Base-by-base conservation (phyloP, 2,113 vertebrate genomes). In the Microtus richardsoni region DNA sequence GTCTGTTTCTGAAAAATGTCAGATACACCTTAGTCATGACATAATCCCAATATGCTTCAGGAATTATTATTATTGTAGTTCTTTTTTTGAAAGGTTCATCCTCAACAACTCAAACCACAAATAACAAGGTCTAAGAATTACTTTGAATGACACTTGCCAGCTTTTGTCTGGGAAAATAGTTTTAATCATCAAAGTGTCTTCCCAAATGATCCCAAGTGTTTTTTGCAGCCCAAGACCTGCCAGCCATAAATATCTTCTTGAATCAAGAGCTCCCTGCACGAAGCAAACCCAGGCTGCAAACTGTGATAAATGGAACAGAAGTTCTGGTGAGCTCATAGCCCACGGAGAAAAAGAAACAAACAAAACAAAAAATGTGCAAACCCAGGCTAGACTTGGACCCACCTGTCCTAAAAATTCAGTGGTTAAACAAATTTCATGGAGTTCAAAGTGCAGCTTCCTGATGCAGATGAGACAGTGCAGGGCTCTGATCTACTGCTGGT, bases 1-100 rank as follows among this genome's bases (percentile, higher is more conserved):
- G 41, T 98, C 98, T 73, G 98, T 97, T 0, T 97, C 99, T 99
- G 97, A 94, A 96, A 64, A 78, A 83, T 66, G n/a, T 85, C 52
- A 94, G 80, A 88, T 14, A 92, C 94, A 93, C 26, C 44, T 96
- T 79, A 96, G 86, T 91, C 7, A 94, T 30, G 10, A 92, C 17
- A 90, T 58, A 71, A 10, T 41, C 36, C 33, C 54, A 30, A 75
- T 93, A 78, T 87, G 41, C 44, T 95, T 22, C 16, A 71, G 58
- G 16, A 88, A 88, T 90, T 93, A 80, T 39, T 60, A 41, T 44
- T 28, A 47, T 73, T 79, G 86, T 92, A 36, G 33, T 22, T 66
- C 26, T 62, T 33, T 44, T 66, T 68, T 68, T 96, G 49, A 7
- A 91, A 88, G 62, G 93, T 91, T 96, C 62, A 93, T 88, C 71